Base-by-base conservation (phyloP, 2,113 vertebrate genomes). In the Etheostoma cragini region DNA sequence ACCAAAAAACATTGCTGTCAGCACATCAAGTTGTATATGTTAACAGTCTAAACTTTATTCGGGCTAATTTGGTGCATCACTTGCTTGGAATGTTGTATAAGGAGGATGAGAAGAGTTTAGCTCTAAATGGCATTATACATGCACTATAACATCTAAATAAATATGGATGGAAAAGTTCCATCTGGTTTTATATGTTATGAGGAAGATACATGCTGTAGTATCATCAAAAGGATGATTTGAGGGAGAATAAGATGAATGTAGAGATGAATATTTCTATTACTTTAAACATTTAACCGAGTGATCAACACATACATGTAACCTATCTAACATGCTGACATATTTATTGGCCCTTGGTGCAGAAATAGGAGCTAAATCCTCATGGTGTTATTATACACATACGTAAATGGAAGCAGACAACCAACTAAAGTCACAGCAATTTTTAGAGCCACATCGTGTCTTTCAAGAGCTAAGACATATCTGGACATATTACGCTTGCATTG, bases 31-130 rank as follows among this genome's bases (percentile, higher is more conserved):
- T 22, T 89, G 89, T 85, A 13, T 79, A 76, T 76, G 61, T 71
- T 61, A 77, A 47, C 45, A 84, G 45, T 80, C 33, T 64, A 82
- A 90, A 87, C 89, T 84, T 79, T 84, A 87, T 91, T 87, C 86
- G 69, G 26, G 62, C 64, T 81, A 76, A 90, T 89, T 85, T 72
- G 74, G 77, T 65, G 69, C 82, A 88, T 87, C 86, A 75, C 46
- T 83, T 4, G 57, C 62, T 70, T 79, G 87, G 86, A 92, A 91
- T 86, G 84, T 67, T 84, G 73, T 74, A 81, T 72, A 53, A 74
- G 21, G 16, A 73, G 22, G 78, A 76, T 49, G 19, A 81, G 33
- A 53, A 67, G 49, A 80, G 60, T 49, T 50, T 63, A 80, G 47
- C 46, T 85, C 33, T 49, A 14, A 80, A 80, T 15, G 62, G 42